These are phyloP conservation scores for Hyperoplus lanceolatus DNA, from an alignment of 2,797 vertebrate genomes.

Conservation along the genomic window DNA sequence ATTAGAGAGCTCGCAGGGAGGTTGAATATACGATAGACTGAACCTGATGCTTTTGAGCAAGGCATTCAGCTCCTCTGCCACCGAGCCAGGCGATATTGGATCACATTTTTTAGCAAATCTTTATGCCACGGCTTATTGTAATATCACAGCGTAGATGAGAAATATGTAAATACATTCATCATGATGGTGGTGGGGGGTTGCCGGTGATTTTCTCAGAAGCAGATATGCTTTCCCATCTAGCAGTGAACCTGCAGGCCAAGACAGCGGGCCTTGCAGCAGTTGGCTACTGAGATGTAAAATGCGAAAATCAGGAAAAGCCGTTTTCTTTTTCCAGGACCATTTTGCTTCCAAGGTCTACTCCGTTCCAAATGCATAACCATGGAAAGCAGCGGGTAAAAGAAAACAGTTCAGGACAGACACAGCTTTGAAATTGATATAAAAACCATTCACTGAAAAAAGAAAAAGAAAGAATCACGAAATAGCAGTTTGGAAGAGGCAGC, in stretches of 20 bases:
- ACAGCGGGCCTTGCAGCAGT: slow-evolving; percentile 69
- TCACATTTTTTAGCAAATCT: slow-evolving; percentile 8
- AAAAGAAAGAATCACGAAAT: slow-evolving; percentile 40
- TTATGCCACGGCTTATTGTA: slow-evolving; percentile 6
- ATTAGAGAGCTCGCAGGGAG: slow-evolving; percentile 23
- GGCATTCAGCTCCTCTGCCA: not conserved
- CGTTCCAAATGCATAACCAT: slow-evolving; percentile 70
- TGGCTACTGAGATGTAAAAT: slow-evolving; percentile 76
- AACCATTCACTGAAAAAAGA: slow-evolving; percentile 47
- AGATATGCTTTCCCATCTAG: slow-evolving; percentile 64
- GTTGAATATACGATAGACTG: slow-evolving; percentile 1
- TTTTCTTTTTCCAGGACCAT: slow-evolving; percentile 66
- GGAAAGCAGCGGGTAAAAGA: slow-evolving; percentile 47
- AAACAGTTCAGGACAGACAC: slow-evolving; percentile 42
- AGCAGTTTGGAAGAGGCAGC: slow-evolving; percentile 63
- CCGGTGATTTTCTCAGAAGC: slow-evolving; percentile 42
- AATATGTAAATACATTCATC: slow-evolving; percentile 64
- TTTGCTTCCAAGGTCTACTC: slow-evolving; percentile 70
- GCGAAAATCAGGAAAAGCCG: slow-evolving; percentile 65
- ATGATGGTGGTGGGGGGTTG: slow-evolving; percentile 36
- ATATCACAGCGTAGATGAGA: slow-evolving; percentile 27
- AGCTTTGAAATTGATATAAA: slow-evolving; percentile 69
- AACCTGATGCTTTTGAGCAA: slow-evolving; percentile 28
- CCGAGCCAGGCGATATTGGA: not conserved
- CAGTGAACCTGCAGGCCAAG: slow-evolving; percentile 68